A percentile compares a stretch with the other conserved stretches of the same genome.
Conservation (phyloP, 2,113 vertebrate species). For the Albula glossodonta region DNA sequence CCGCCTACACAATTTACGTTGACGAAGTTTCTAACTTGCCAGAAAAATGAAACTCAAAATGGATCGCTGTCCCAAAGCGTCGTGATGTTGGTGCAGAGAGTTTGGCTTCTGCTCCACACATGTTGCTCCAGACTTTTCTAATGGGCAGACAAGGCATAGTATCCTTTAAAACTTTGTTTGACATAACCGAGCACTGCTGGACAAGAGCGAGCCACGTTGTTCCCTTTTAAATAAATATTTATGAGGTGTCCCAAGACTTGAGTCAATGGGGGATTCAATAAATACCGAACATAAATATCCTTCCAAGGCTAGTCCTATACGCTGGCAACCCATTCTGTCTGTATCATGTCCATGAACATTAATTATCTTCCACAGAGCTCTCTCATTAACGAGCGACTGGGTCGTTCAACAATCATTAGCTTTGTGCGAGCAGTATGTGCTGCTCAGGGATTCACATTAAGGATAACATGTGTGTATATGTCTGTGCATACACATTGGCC, state of each 20-base stretch:
- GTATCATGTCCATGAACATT: constrained; percentile 8
- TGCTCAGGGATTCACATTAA: constrained; percentile 21
- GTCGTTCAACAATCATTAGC: constrained; percentile 17
- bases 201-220: not conserved
- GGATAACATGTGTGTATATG: not conserved
- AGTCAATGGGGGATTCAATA: not conserved
- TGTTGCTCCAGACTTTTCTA: not conserved
- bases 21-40: too few species aligned
- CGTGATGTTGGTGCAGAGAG: too few species aligned
- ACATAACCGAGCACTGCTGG: not conserved
- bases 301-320: not conserved
- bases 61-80: too few species aligned
- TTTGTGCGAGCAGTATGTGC: not conserved
- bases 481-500: not conserved
- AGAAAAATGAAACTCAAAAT: too few species aligned
- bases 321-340: not conserved
- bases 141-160: not conserved
- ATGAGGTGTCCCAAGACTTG: not conserved
- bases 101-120: not conserved
- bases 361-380: constrained; percentile 5
- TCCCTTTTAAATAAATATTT: constrained; percentile 4
- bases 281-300: constrained; percentile 13
- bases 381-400: constrained; percentile 15
- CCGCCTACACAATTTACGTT: too few species aligned
- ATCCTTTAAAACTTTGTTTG: not conserved